Conservation (phyloP, 2,113 vertebrate genomes). For the Lutjanus erythropterus region DNA sequence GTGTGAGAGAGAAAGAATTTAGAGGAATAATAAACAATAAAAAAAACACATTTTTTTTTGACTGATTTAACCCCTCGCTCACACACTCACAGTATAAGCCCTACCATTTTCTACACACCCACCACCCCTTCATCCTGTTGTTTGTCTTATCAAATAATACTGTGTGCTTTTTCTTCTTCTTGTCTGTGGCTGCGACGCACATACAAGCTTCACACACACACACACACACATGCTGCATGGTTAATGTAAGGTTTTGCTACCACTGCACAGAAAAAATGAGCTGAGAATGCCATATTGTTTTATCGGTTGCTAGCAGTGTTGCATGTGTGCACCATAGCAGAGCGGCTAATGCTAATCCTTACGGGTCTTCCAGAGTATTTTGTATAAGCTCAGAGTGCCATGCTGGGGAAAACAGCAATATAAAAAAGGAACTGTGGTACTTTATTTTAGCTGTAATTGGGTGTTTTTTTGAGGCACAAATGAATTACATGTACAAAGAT, state of each 20-base stretch:
- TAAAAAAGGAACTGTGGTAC: not conserved
- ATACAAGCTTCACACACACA: constrained; percentile 7
- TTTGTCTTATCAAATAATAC: constrained; percentile 69
- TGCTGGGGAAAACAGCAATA: constrained; percentile 25
- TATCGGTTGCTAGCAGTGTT: constrained; percentile 73
- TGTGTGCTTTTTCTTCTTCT: constrained; percentile 51
- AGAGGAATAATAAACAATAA: constrained; percentile 65
- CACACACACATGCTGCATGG: constrained; percentile 28
- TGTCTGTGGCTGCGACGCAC: constrained; percentile 43
- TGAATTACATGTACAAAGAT: constrained; percentile 21
- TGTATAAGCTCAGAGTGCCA: constrained; percentile 39
- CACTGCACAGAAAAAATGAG: constrained; percentile 13
- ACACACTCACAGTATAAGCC: constrained; percentile 65
- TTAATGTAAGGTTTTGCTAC: constrained; percentile 38
- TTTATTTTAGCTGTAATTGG: constrained; percentile 30
- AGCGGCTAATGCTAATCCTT: constrained; percentile 75
- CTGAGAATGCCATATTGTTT: constrained; percentile 60
- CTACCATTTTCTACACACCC: constrained; percentile 77
- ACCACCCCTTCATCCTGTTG: constrained; percentile 53
- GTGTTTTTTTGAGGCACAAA: constrained; percentile 25
- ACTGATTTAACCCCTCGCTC: constrained; percentile 63
- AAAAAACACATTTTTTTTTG: constrained; percentile 27
- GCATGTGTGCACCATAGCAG: constrained; percentile 63
- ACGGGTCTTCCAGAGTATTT: constrained; percentile 43
- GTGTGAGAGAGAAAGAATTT: constrained; percentile 44